phyloP scores from a whole-genome alignment of 2,888 invertebrate species.

The Epinotia nisella region DNA sequence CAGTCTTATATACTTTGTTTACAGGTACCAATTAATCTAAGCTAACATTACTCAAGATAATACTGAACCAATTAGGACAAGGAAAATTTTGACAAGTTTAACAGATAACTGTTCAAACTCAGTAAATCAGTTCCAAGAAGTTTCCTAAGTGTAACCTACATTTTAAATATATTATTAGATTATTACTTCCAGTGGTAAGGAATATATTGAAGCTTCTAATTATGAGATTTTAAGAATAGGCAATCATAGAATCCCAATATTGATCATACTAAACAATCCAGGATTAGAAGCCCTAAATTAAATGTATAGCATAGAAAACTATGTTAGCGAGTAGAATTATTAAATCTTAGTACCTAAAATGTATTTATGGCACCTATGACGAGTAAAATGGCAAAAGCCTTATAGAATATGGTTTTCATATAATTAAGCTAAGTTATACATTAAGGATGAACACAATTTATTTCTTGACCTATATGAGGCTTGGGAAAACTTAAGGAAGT shows the following conservation, averaged over 20 bases:
- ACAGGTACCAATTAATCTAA: slow-evolving; percentile 22
- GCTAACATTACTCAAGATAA: slow-evolving; percentile 37
- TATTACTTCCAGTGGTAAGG: not conserved
- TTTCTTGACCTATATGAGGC: not conserved
- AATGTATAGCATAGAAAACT: not conserved
- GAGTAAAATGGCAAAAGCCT: slow-evolving; percentile 21
- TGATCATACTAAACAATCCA: not conserved
- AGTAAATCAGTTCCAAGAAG: not conserved
- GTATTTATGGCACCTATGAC: slow-evolving; percentile 27
- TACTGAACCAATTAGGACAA: slow-evolving; percentile 41
- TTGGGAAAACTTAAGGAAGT: slow-evolving; percentile 16
- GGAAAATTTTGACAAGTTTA: slow-evolving; percentile 15
- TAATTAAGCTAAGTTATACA: slow-evolving; percentile 27
- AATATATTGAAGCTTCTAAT: not conserved
- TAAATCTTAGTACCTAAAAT: slow-evolving; percentile 13
- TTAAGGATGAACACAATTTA: slow-evolving; percentile 23
- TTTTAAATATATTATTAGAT: not conserved
- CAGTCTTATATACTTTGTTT: slow-evolving; percentile 42
- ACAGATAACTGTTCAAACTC: slow-evolving; percentile 26
- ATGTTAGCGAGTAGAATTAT: not conserved
- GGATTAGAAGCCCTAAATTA: not conserved
- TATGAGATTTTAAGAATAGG: not conserved
- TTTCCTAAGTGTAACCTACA: not conserved
- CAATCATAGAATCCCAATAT: not conserved
- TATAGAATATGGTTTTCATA: slow-evolving; percentile 4